Base-by-base conservation (phyloP, 1,140 invertebrate genomes). In the Drosophila kikkawai region DNA sequence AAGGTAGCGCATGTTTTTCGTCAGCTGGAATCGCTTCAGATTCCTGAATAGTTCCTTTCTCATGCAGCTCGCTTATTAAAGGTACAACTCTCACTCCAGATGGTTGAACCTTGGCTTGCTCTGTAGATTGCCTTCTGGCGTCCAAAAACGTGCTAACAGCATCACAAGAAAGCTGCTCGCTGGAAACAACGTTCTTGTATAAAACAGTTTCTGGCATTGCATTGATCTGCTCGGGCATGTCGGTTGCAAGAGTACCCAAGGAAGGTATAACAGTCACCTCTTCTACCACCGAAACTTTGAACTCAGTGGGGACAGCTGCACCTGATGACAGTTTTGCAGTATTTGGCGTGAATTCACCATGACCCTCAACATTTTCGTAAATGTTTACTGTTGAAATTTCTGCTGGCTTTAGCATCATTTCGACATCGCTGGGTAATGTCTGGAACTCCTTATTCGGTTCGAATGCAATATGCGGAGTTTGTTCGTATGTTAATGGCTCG, bases 191-290 rank as follows among this genome's bases (percentile, higher is more conserved):
- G 26, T 90, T 90, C 47, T 36, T 68, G 26, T 71, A 51, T 41
- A 51, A 22, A 22, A 80, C 45, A 34, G 58, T 68, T 45, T 80
- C 61, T 36, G 32, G 17, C 8, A 9, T 65, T 26, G 60, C 80
- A 42, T 32, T 74, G 8, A 34, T 34, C 15, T 59, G 32, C 39
- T 68, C 53, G 5, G 55, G 63, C n/a, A 50, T 22, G n/a, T 92
- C 76, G 1, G 91, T 76, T 64, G 91, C 66, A 9, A 82, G 26
- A 41, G 42, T 55, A 8, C 92, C 93, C 15, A 94, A 71, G 56
- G 93, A 92, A 81, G 94, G 93, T 68, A 95, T 93, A 17, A 93
- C 80, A 61, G 93, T 91, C 19, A 94, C 94, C 93, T 96, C 94
- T 91, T 95, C 94, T 44, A 95, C 93, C 68, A 95, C 87, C 45